Conservation (phyloP, 2,888 invertebrate genomes). For the Melikaiella ostensackeni region DNA sequence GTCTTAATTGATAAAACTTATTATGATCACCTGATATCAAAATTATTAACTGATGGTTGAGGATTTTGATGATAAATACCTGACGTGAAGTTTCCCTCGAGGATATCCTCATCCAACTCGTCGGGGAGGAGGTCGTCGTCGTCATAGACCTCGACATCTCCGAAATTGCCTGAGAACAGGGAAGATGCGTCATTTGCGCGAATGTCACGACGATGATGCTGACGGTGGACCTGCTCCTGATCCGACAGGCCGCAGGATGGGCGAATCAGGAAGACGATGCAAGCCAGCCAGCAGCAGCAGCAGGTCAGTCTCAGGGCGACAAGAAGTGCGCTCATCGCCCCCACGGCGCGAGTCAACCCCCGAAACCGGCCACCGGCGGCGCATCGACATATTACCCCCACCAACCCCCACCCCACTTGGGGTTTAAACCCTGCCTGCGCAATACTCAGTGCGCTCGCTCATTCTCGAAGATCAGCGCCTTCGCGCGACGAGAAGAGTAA, state of each 20-base stretch:
- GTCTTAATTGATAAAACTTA: too few species aligned
- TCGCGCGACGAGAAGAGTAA: constrained; percentile 35
- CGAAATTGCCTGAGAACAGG: constrained; percentile 51
- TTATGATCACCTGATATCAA: background rate
- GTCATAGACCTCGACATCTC: constrained; percentile 61
- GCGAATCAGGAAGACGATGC: constrained; percentile 69
- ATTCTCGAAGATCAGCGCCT: constrained; percentile 30
- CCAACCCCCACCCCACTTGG: constrained; percentile 46
- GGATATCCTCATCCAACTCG: constrained; percentile 73
- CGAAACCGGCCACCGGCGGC: constrained; percentile 75
- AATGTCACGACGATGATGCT: constrained; percentile 46
- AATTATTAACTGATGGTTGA: background rate
- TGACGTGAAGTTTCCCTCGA: constrained; percentile 74
- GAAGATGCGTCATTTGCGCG: constrained; percentile 49
- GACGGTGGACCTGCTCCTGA: constrained; percentile 50
- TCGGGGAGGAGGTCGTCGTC: constrained; percentile 71
- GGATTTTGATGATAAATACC: constrained; percentile 63
- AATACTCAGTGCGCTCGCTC: constrained; percentile 51
- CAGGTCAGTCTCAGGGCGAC: constrained; percentile 74
- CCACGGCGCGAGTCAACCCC: constrained; percentile 77
- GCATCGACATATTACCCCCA: constrained; percentile 74
- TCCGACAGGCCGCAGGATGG: constrained; percentile 49
- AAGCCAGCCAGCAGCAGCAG: constrained; percentile 72
- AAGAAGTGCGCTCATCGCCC: constrained; percentile 77
- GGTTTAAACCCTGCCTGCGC: constrained; percentile 52